A percentile compares a stretch with the other conserved stretches of the same genome.
Evolutionary conservation across 2,888 invertebrate species (phyloP).

Genomic region (Argyra leucocephala): DNA sequence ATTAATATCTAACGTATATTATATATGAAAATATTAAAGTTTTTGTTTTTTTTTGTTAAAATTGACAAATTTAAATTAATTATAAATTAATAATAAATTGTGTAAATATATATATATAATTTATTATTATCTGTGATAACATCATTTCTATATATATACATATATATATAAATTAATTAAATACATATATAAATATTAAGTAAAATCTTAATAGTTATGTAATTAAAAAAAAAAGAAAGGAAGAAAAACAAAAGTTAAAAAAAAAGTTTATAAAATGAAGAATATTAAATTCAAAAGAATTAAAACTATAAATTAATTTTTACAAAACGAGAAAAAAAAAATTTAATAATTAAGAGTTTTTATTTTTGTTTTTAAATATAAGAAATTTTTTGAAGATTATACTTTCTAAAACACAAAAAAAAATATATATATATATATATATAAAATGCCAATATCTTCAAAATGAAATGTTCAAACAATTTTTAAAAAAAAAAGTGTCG

Average conservation of each 20-base stretch:
- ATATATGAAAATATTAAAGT: too few relatives aligned
- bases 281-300: not conserved
- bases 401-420: not conserved
- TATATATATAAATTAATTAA: not conserved
- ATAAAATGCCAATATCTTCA: not conserved
- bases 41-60: too few relatives aligned
- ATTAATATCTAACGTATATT: too few relatives aligned
- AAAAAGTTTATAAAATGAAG: not conserved
- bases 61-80: not conserved
- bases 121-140: conserved; percentile 6
- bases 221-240: not conserved
- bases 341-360: not conserved
- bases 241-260: not conserved
- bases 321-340: not conserved
- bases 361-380: not conserved
- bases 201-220: not conserved
- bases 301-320: not conserved
- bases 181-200: not conserved
- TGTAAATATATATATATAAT: not conserved
- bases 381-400: too few relatives aligned
- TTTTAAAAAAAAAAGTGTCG: not conserved
- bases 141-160: not conserved
- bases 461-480: not conserved
- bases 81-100: not conserved
- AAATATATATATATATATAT: not conserved